Conservation (phyloP, 2,797 vertebrate genomes). For the Morelia viridis region DNA sequence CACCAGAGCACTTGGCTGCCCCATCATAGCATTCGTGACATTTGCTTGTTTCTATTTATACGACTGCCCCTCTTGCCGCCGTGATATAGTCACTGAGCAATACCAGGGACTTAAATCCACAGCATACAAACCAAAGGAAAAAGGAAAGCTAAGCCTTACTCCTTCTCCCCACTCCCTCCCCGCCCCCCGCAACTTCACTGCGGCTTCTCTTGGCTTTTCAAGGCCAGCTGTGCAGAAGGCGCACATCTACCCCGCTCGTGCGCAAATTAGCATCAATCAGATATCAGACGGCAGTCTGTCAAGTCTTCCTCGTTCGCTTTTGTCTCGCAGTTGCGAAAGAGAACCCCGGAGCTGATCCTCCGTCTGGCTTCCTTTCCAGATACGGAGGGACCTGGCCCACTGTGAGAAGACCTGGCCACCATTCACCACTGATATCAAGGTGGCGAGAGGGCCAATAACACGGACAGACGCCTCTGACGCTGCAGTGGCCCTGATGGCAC, state of each 20-base stretch:
- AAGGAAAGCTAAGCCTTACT: too few species aligned
- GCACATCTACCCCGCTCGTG: not conserved
- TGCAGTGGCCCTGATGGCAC: not conserved
- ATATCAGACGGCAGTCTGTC: not conserved
- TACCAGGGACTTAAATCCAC: too few species aligned
- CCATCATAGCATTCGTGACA: too few species aligned
- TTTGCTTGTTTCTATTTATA: too few species aligned
- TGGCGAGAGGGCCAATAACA: not conserved
- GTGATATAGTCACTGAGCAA: too few species aligned
- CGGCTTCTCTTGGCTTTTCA: too few species aligned
- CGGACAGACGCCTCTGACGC: not conserved
- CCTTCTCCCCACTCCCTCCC: too few species aligned
- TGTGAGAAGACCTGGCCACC: not conserved
- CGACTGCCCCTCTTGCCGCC: too few species aligned
- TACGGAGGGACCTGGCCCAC: not conserved
- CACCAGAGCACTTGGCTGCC: too few species aligned
- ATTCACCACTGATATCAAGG: not conserved
- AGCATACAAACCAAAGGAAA: too few species aligned
- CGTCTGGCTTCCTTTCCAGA: not conserved
- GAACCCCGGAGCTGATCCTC: too few species aligned
- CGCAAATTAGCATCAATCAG: not conserved
- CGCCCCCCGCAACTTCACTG: too few species aligned
- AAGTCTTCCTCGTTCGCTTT: not conserved
- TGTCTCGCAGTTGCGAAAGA: not conserved
- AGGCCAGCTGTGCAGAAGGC: not conserved